These are phyloP conservation scores for Myocastor coypus DNA, from an alignment of 2,113 vertebrate species.

Conservation along the genomic window DNA sequence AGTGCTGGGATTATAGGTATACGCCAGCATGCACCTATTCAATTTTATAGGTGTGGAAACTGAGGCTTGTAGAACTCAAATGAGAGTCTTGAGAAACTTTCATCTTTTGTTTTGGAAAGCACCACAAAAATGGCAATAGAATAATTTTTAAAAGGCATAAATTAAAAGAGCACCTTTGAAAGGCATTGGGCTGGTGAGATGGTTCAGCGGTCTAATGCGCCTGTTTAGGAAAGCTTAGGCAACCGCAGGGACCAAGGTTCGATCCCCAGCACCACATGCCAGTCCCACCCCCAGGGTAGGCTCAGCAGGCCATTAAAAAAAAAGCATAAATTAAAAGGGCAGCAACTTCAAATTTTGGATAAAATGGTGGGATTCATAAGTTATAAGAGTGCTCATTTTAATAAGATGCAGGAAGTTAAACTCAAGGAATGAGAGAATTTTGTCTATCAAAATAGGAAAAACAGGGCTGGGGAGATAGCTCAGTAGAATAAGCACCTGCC, in stretches of 20 bases:
- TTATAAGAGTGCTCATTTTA: not conserved
- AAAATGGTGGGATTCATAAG: not conserved
- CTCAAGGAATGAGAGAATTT: not conserved
- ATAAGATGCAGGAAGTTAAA: not conserved
- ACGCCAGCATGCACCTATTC: too few relatives aligned
- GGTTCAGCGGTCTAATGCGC: too few relatives aligned
- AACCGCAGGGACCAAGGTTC: too few relatives aligned
- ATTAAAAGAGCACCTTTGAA: not conserved
- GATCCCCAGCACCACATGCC: too few relatives aligned
- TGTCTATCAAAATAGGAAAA: not conserved
- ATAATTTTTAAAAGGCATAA: not conserved
- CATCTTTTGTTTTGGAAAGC: not conserved
- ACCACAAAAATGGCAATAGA: not conserved
- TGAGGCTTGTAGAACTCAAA: not conserved
- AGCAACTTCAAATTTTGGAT: not conserved
- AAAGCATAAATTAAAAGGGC: not conserved
- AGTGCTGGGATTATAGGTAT: too few relatives aligned
- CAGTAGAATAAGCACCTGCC: too few relatives aligned
- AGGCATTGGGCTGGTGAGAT: too few relatives aligned
- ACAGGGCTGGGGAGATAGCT: too few relatives aligned
- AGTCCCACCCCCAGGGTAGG: too few relatives aligned
- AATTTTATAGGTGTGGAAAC: conserved; percentile 4
- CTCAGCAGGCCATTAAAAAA: too few relatives aligned
- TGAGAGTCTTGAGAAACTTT: not conserved
- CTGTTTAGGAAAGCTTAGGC: too few relatives aligned